Percentiles rank a stretch among this genome's conserved stretches.
Conservation (phyloP, 2,113 vertebrate genomes). For the Myanophis thanlyinensis region DNA sequence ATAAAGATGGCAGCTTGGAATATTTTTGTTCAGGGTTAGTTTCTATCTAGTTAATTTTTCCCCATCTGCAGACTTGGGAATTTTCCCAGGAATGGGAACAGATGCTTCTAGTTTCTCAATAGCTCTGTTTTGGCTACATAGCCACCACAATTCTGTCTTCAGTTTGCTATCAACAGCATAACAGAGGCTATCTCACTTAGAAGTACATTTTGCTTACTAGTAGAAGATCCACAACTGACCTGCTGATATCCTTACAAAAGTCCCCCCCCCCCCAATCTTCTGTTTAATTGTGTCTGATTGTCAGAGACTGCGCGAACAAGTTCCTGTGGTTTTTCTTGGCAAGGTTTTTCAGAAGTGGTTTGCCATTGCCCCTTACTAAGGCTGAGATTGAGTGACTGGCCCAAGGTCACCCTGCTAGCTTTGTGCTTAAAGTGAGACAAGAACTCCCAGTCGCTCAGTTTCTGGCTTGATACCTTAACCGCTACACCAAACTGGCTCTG, state of each 20-base stretch:
- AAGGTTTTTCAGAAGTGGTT: background rate
- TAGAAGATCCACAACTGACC: fast-evolving
- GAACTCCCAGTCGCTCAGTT: background rate
- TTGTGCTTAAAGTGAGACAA: background rate
- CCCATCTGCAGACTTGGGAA: background rate
- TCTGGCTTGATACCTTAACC: background rate
- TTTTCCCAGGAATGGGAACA: background rate
- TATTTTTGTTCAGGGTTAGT: background rate
- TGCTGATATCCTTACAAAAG: background rate
- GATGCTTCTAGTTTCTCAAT: background rate
- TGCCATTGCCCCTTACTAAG: background rate
- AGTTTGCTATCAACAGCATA: background rate
- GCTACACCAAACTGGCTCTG: background rate
- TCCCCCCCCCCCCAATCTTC: fast-evolving
- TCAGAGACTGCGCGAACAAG: background rate
- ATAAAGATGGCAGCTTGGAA: background rate
- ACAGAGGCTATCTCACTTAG: background rate
- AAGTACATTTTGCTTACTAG: background rate
- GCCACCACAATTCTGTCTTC: background rate
- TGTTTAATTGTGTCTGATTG: background rate
- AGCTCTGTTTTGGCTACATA: background rate
- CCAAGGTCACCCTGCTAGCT: background rate
- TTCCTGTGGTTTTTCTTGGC: background rate
- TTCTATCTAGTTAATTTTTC: background rate
- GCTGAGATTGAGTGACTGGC: background rate